Evolutionary conservation across 2,888 invertebrate species (phyloP).

Genomic region (Synanthedon andrenaeformis): DNA sequence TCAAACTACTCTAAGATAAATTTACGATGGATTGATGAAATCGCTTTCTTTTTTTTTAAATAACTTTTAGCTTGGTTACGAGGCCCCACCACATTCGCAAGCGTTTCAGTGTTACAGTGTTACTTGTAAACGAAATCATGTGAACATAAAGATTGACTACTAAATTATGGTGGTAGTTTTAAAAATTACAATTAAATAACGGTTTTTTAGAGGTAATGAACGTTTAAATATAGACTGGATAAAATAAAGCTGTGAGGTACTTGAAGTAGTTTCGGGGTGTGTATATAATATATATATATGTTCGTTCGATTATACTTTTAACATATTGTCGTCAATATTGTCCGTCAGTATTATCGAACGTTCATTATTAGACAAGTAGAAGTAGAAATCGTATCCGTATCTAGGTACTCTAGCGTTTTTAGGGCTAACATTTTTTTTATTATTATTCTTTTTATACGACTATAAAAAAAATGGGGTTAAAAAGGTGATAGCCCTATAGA

Average conservation of each 20-base stretch:
- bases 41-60: too few species aligned
- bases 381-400: background rate
- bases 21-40: too few species aligned
- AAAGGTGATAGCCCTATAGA: background rate
- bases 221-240: slow-evolving; percentile 28
- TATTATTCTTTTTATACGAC: background rate
- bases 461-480: background rate
- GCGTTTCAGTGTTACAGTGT: too few species aligned
- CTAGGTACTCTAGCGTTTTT: background rate
- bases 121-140: background rate
- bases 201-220: slow-evolving; percentile 6
- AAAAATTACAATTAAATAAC: slow-evolving; percentile 2
- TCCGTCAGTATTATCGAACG: background rate
- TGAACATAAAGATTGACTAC: background rate
- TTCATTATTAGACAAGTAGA: background rate
- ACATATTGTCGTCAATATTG: background rate
- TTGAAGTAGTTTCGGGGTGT: background rate
- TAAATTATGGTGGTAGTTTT: background rate
- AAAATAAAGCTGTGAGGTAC: slow-evolving; percentile 21
- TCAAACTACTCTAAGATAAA: too few species aligned
- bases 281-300: too few species aligned
- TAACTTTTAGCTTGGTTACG: too few species aligned
- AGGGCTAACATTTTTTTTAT: background rate
- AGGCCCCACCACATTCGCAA: too few species aligned
- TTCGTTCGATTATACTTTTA: too few species aligned